These are phyloP conservation scores for Ceratina australensis DNA, from an alignment of 1,140 invertebrate genomes.

Conservation along the genomic window DNA sequence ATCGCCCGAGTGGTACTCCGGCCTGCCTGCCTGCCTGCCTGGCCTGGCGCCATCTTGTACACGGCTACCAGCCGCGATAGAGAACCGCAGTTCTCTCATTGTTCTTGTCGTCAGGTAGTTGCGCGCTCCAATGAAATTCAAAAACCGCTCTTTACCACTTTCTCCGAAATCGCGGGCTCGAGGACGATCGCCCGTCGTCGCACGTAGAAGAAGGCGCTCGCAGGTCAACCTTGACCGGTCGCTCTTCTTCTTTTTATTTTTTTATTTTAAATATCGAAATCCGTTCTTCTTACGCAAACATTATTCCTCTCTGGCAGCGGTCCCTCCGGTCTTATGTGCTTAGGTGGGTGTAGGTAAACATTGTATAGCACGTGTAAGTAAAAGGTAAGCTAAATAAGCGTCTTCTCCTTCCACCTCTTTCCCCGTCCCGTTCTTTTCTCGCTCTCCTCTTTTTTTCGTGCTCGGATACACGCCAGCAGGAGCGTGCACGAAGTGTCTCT, in stretches of 20 bases:
- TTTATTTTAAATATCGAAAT: conserved; percentile 56
- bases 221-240: conserved; percentile 41
- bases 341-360: conserved; percentile 74
- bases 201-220: too few species aligned
- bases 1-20: conserved; percentile 63
- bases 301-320: conserved; percentile 62
- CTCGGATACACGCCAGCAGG: conserved; percentile 49
- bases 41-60: conserved; percentile 60
- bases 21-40: conserved; percentile 26
- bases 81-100: conserved; percentile 46
- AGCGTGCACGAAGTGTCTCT: conserved; percentile 56
- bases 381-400: conserved; percentile 74
- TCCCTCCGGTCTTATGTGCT: conserved; percentile 70
- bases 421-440: neutral
- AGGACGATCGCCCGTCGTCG: too few species aligned
- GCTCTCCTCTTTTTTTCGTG: conserved; percentile 30
- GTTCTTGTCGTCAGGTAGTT: conserved; percentile 56
- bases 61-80: conserved; percentile 38
- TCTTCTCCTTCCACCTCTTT: conserved; percentile 43
- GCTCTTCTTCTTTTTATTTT: conserved; percentile 20
- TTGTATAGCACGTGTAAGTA: conserved; percentile 72
- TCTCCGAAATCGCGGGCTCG: too few species aligned
- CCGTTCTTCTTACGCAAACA: conserved; percentile 60
- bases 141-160: neutral
- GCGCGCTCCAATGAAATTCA: conserved; percentile 7